Conservation (phyloP, 1,140 invertebrate genomes). For the Drosophila ironensis region DNA sequence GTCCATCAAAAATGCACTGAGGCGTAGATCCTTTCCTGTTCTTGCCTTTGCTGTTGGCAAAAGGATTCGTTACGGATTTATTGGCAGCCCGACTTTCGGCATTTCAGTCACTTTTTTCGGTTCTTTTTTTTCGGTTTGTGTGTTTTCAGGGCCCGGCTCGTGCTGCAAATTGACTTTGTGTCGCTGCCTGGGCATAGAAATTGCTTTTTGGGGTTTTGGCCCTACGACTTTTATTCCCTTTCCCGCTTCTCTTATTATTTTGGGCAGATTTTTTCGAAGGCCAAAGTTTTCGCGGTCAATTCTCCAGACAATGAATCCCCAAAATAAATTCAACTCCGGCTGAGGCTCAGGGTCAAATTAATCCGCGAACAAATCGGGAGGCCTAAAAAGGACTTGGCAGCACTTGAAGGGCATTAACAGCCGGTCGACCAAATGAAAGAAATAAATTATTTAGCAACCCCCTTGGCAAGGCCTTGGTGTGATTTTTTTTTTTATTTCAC, state of each 20-base stretch:
- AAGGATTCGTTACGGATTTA: slow-evolving; percentile 80
- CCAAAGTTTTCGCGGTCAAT: slow-evolving; percentile 59
- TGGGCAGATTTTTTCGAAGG: slow-evolving; percentile 37
- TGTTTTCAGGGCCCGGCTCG: slow-evolving; percentile 32
- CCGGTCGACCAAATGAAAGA: slow-evolving; percentile 8
- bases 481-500: background rate
- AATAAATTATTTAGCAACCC: slow-evolving; percentile 56
- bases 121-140: slow-evolving; percentile 8
- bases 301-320: slow-evolving; percentile 23
- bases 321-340: slow-evolving; percentile 42
- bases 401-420: slow-evolving; percentile 67
- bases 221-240: slow-evolving; percentile 15
- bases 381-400: slow-evolving; percentile 54
- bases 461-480: too few species aligned
- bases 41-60: slow-evolving; percentile 56
- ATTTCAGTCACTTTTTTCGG: slow-evolving; percentile 4
- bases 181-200: slow-evolving; percentile 43
- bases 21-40: slow-evolving; percentile 77
- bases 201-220: slow-evolving; percentile 51
- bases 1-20: slow-evolving; percentile 79
- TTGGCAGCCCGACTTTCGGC: slow-evolving; percentile 56
- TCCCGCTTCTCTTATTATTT: slow-evolving; percentile 13
- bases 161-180: slow-evolving; percentile 75
- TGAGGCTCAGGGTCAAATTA: slow-evolving; percentile 44
- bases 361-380: slow-evolving; percentile 61